phyloP scores from a whole-genome alignment of 2,113 vertebrate genomes.

The Mohoua ochrocephala region DNA sequence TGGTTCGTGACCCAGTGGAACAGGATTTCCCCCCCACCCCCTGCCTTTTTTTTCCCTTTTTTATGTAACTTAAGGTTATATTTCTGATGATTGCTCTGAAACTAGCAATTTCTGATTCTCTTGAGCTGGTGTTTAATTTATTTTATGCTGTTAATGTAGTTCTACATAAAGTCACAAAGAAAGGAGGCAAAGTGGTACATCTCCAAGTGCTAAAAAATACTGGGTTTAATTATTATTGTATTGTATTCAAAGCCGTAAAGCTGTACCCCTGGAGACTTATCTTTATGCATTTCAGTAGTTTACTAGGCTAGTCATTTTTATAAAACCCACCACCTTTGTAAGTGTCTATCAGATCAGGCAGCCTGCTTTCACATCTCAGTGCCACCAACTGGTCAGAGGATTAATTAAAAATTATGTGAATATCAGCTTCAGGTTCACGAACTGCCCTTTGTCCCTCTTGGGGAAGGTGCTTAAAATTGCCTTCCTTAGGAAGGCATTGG shows the following conservation, averaged over 20 bases:
- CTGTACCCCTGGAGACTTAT: not conserved
- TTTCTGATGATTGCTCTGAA: not conserved
- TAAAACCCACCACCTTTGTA: not conserved
- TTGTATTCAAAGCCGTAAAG: not conserved
- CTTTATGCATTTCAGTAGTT: not conserved
- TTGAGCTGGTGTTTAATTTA: not conserved
- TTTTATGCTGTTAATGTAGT: not conserved
- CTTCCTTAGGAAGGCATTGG: not conserved
- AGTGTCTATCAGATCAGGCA: not conserved
- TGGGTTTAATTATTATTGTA: not conserved
- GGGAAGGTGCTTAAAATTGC: not conserved
- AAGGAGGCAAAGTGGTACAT: not conserved
- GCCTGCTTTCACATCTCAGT: not conserved
- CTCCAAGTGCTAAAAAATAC: not conserved
- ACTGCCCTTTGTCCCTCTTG: not conserved
- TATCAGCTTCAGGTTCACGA: not conserved
- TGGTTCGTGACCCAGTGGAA: not conserved
- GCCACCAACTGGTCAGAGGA: not conserved
- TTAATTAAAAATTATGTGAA: slow-evolving; percentile 4
- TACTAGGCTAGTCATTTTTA: not conserved
- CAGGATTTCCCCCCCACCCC: slow-evolving; percentile 34
- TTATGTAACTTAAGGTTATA: not conserved
- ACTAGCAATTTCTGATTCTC: not conserved
- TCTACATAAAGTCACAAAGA: not conserved
- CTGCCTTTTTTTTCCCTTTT: not conserved